These are phyloP conservation scores for Pterophyllum scalare DNA, from an alignment of 2,113 vertebrate species.

Conservation along the genomic window DNA sequence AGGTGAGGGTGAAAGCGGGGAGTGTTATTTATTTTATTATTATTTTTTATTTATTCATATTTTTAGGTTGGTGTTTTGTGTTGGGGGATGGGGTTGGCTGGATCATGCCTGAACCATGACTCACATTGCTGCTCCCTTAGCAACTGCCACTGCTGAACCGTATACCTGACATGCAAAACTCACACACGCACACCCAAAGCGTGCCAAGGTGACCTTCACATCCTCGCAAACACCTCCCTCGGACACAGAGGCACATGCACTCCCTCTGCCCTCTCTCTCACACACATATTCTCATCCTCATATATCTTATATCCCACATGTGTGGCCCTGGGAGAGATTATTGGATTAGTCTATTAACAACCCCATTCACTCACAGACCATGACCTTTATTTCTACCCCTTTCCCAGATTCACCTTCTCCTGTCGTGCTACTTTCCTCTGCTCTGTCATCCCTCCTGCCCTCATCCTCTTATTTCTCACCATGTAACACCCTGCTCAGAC, in stretches of 20 bases:
- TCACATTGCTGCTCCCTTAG: conserved; percentile 30
- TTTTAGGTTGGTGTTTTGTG: neutral
- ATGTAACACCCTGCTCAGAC: neutral
- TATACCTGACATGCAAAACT: conserved; percentile 27
- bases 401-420: conserved; percentile 1
- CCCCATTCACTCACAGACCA: conserved; percentile 14
- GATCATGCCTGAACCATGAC: conserved; percentile 43
- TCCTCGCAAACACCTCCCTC: conserved; percentile 21
- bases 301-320: conserved; percentile 34
- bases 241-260: conserved; percentile 3
- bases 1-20: neutral
- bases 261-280: neutral
- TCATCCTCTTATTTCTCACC: neutral
- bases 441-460: neutral
- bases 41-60: neutral
- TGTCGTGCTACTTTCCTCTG: neutral
- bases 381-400: conserved; percentile 26
- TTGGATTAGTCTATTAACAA: conserved; percentile 48
- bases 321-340: conserved; percentile 44
- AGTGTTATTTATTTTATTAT: neutral
- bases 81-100: neutral
- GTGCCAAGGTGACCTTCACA: conserved; percentile 59
- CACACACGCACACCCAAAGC: conserved; percentile 9
- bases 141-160: conserved; percentile 28
- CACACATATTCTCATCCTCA: conserved; percentile 18